Evolutionary conservation across 2,113 vertebrate species (phyloP), one percentile per base, ranked within the genome.

Genomic region (Cardinalis cardinalis): DNA sequence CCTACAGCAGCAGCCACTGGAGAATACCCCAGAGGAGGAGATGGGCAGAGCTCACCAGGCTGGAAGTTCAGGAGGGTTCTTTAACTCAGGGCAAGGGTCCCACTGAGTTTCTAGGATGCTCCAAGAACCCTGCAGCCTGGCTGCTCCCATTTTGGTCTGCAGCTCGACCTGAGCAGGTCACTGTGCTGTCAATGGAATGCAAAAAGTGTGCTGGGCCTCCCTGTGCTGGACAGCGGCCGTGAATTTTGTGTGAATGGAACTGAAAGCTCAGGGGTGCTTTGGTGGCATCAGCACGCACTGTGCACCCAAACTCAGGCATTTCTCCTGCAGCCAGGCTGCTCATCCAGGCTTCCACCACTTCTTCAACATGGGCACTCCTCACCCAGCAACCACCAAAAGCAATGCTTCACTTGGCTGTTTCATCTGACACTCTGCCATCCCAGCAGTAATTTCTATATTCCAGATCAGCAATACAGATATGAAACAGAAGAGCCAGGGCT

Each of bases 261-360:
- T 0, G 0, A 84, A 64, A 78, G 18, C 8, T 51, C 11, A 3
- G 56, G 32, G 44, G 2, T 49, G 46, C 34, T 32, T 14, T 11
- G 55, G 65, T 61, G 60, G 51, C 51, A 60, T 56, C 18, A 3
- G 51, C 59, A 72, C 11, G 6, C 1, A 0, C 31, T 2, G 3
- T 51, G 40, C 38, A 36, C 14, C 19, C 1, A 3, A 49, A 32
- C 32, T 26, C 18, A 28, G 49, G 26, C 51, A 53, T 8, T 53
- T 31, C 28, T 31, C 29, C 52, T 31, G 51, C 51, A 53, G 52
- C 52, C 52, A 31, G 18, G 51, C 51, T 31, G 51, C 29, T 53
- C 52, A 53, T 31, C 52, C 4, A 4, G 49, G 41, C 32, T 61
- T 23, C 64, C 29, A 49, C 18, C 23, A 1, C n/a, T 5, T 23